Evolutionary conservation across 2,113 vertebrate genomes (phyloP), one percentile per base, ranked within the genome.

Genomic region (Petromus typicus): DNA sequence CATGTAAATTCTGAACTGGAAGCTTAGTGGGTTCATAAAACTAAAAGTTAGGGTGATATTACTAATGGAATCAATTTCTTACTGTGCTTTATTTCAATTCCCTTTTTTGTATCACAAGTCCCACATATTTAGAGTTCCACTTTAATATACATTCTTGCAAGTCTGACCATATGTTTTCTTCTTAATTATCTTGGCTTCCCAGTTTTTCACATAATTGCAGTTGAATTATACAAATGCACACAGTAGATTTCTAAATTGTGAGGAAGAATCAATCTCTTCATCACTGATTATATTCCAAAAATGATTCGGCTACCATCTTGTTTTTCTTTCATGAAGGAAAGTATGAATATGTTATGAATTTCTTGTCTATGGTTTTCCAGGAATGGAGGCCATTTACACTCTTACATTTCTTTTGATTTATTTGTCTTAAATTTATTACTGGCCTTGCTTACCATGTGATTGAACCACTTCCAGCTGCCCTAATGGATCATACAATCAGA

Each of bases 371-470:
- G 13, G 75, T 59, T 84, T 92, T 40, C 67, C 37, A 76, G 64
- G 37, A 93, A 91, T 56, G 61, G 57, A 96, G 81, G 61, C 11
- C 37, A 43, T 37, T 91, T 96, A 63, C 51, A 78, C 71, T 90
- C 45, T 89, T 86, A 59, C 20, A 59, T 84, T 91, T 27, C 69
- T 12, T 75, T 69, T 66, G 10, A 16, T 86, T 87, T 87, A 43
- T 63, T 48, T 5, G 61, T 71, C 40, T 93, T 87, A 91, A 96
- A 81, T 25, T 87, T 75, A 76, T 64, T 78, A 67, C 0, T 79
- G 95, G 63, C 25, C 37, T 88, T 89, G 54, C 8, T 86, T 14
- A 64, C 14, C 56, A 80, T n/a, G 34, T 34, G 91, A 83, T 76
- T 40, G 85, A 5, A 82, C 96, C 78, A 90, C 12, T 86, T 93